Percentiles rank a stretch among this genome's conserved stretches.
phyloP scores from a whole-genome alignment of 2,888 invertebrate species.

The Serripes groenlandicus region DNA sequence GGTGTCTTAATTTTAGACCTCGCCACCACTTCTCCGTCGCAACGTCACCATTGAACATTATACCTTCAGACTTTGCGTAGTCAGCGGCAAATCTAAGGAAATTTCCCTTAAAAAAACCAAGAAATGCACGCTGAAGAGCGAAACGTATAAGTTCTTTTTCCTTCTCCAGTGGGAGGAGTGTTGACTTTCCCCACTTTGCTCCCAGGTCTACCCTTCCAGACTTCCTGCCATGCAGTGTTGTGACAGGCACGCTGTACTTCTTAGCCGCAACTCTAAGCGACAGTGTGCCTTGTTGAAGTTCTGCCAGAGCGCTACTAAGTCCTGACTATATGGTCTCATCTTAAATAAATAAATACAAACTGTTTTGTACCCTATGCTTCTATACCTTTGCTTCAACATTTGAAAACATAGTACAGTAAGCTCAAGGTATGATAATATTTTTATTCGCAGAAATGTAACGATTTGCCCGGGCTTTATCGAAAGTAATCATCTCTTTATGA shows the following conservation, averaged over 20 bases:
- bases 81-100: constrained; percentile 34
- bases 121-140: constrained; percentile 26
- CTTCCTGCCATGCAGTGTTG: constrained; percentile 28
- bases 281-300: constrained; percentile 1
- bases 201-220: constrained; percentile 2
- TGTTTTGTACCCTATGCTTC: not conserved
- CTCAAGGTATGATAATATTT: too few relatives aligned
- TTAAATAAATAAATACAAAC: not conserved
- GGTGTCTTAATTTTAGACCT: constrained; percentile 36
- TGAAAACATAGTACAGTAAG: too few relatives aligned
- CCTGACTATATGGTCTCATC: constrained; percentile 23
- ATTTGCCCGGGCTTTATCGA: too few relatives aligned
- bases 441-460: too few relatives aligned
- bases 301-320: constrained; percentile 21
- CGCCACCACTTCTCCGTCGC: constrained; percentile 51
- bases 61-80: constrained; percentile 27
- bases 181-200: constrained; percentile 30
- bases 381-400: too few relatives aligned
- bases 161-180: not conserved
- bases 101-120: constrained; percentile 28
- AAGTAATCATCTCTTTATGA: not conserved
- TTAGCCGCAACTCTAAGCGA: constrained; percentile 16
- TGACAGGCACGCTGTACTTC: constrained; percentile 20
- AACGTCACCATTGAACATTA: constrained; percentile 21
- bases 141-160: constrained; percentile 22